Evolutionary conservation across 2,113 vertebrate species (phyloP), one percentile per base, ranked within the genome.

Genomic region (Proteles cristata): DNA sequence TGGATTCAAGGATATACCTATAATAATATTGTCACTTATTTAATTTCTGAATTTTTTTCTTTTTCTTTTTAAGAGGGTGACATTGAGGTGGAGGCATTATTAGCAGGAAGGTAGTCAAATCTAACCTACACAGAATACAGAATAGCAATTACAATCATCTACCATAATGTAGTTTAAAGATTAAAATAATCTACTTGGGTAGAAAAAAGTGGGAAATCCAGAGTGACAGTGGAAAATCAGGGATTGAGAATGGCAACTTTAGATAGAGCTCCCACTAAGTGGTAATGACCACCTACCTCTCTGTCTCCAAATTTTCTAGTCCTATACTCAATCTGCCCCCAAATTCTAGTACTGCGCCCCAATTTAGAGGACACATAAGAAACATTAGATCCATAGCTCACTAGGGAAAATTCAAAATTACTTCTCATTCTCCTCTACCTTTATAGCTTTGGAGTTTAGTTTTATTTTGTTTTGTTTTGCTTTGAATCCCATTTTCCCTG

Each of bases 21-120:
- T 89, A 86, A 92, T 58, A 94, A 74, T 83, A 82, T 2, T 93
- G 33, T 90, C 53, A 48, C 23, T 69, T 45, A 87, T n/a, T 89
- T 45, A 89, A 66, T 21, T 66, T 63, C n/a, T 86, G 39, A 73
- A 79, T 69, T 87, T 39, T 3, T 28, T 28, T 73, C 58, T 88
- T 82, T 87, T 81, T 35, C 58, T 88, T 82, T 87, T 81, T 35
- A 83, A 87, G 35, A 79, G 73, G 31, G 19, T 74, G 31, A 87
- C 15, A 96, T 43, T 61, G 31, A 86, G 17, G 26, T 31, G 4
- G 65, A 88, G 0, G n/a, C 6, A 4, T 19, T 76, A 76, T 28
- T 63, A 83, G 26, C 55, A 45, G 7, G 10, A 81, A 87, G 31
- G 45, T 3, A 61, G 66, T 25, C 86, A 65, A 87, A 92, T 81